Percentiles rank a stretch among this genome's conserved stretches.
These are phyloP conservation scores for Drosophila suzukii DNA, from an alignment of 1,140 invertebrate species.

Conservation along the genomic window DNA sequence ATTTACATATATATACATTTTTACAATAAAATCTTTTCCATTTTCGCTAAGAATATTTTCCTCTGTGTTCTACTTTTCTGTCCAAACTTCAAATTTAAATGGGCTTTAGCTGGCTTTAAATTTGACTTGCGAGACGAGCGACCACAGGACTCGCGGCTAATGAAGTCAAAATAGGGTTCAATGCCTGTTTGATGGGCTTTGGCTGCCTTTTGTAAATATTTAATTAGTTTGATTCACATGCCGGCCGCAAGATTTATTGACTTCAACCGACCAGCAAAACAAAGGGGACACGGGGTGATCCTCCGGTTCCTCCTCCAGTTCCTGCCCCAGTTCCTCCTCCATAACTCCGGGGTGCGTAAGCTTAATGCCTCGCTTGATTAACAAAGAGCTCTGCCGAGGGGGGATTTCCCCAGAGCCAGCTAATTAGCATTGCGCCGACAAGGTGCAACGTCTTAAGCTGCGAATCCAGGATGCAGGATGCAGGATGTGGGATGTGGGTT, in stretches of 20 bases:
- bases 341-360: constrained; percentile 1
- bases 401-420: constrained; percentile 7
- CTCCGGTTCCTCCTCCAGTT: neutral
- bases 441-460: constrained; percentile 19
- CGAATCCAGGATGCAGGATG: constrained; percentile 10
- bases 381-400: constrained; percentile 13
- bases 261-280: constrained; percentile 2
- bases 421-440: constrained; percentile 40
- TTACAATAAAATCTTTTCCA: too few species aligned
- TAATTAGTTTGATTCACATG: constrained; percentile 71
- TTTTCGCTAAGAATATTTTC: neutral
- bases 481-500: neutral
- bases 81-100: constrained; percentile 1
- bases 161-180: constrained; percentile 49
- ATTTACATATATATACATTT: too few species aligned
- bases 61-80: neutral
- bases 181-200: constrained; percentile 29
- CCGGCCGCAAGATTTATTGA: constrained; percentile 59
- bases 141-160: constrained; percentile 34
- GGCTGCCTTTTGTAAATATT: constrained; percentile 67
- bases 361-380: constrained; percentile 30
- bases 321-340: too few species aligned
- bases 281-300: neutral
- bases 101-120: constrained; percentile 17
- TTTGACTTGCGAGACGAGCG: constrained; percentile 24